Conservation (phyloP, 2,797 vertebrate genomes). For the Peromyscus attwateri region DNA sequence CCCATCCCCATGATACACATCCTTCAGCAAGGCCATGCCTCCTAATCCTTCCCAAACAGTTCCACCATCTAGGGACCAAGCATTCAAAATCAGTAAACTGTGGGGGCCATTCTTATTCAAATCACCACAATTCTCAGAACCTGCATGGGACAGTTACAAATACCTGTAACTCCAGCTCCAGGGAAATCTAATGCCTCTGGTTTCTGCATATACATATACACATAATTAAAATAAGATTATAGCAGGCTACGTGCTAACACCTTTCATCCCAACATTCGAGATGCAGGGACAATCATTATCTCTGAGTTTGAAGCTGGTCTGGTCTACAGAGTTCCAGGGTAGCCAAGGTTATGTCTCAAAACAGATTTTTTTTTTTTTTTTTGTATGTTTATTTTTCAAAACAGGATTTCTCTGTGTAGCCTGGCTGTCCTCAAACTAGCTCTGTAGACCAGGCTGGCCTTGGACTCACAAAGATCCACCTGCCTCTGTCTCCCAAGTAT, state of each 20-base stretch:
- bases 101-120: not conserved
- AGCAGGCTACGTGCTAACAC: not conserved
- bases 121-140: not conserved
- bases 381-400: not conserved
- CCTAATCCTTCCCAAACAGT: not conserved
- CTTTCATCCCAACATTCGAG: not conserved
- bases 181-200: not conserved
- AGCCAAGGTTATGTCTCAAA: not conserved
- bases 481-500: not conserved
- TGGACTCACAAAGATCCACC: not conserved
- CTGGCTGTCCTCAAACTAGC: not conserved
- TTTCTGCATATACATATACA: not conserved
- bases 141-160: not conserved
- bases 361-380: not conserved
- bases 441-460: not conserved
- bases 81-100: not conserved
- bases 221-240: not conserved
- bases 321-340: not conserved
- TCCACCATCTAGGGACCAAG: not conserved
- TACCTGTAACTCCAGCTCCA: not conserved
- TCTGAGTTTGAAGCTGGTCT: not conserved
- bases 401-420: not conserved
- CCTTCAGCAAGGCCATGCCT: not conserved
- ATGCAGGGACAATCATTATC: not conserved
- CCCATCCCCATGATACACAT: not conserved